Conservation (phyloP, 2,888 invertebrate genomes). For the Myathropa florea region DNA sequence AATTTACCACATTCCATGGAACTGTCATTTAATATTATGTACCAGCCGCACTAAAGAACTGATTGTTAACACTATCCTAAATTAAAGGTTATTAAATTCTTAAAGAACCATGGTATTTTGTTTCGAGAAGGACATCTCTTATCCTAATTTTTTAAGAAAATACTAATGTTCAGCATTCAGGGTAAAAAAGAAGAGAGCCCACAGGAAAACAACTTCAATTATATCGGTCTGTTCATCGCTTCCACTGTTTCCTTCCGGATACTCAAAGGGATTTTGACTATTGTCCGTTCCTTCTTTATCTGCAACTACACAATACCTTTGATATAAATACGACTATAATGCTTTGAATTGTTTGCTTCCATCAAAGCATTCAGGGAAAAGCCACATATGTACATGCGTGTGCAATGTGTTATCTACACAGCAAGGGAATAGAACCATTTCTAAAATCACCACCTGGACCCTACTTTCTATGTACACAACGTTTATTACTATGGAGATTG, state of each 20-base stretch:
- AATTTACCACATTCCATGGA: background rate
- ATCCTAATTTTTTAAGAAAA: background rate
- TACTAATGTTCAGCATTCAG: background rate
- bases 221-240: background rate
- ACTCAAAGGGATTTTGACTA: background rate
- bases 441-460: slow-evolving; percentile 21
- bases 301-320: background rate
- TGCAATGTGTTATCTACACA: slow-evolving; percentile 22
- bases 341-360: slow-evolving; percentile 1
- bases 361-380: slow-evolving; percentile 13
- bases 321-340: background rate
- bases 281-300: background rate
- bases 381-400: background rate
- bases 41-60: too few species aligned
- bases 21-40: background rate
- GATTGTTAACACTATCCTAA: too few species aligned
- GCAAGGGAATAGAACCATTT: slow-evolving; percentile 4
- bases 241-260: background rate
- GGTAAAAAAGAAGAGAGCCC: background rate
- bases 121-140: too few species aligned
- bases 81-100: too few species aligned
- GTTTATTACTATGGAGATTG: slow-evolving; percentile 28
- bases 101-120: too few species aligned
- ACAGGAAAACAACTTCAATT: background rate
- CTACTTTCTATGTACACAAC: background rate